These are phyloP conservation scores for Zaprionus capensis DNA, from an alignment of 1,140 invertebrate genomes.

Conservation along the genomic window DNA sequence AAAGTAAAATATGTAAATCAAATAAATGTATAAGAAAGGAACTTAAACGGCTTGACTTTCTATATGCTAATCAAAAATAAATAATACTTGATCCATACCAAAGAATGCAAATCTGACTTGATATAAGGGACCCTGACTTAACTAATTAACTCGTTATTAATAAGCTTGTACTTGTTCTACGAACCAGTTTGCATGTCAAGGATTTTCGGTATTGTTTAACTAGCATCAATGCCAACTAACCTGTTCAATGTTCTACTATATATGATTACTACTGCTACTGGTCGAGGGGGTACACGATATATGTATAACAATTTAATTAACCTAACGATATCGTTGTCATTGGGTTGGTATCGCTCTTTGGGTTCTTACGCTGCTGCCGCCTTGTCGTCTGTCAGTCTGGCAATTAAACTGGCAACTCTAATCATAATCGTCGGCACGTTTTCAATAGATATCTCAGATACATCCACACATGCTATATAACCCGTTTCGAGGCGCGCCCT, in stretches of 20 bases:
- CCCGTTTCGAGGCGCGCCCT: constrained; percentile 52
- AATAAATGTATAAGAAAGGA: too few species aligned
- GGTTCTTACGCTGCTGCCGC: constrained; percentile 52
- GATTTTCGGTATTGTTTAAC: constrained; percentile 35
- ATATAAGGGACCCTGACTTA: constrained; percentile 1
- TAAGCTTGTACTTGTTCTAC: constrained; percentile 12
- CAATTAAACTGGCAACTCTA: constrained; percentile 53
- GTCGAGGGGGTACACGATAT: constrained; percentile 4
- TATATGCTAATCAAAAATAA: background rate
- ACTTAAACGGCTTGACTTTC: background rate
- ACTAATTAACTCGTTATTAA: background rate
- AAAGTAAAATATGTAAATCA: background rate
- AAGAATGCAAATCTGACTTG: background rate
- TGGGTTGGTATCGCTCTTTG: constrained; percentile 2
- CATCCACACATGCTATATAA: constrained; percentile 34
- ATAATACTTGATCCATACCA: background rate
- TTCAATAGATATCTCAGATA: constrained; percentile 57
- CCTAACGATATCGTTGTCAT: constrained; percentile 22
- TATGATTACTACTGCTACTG: background rate
- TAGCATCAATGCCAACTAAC: constrained; percentile 35
- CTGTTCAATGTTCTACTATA: constrained; percentile 19
- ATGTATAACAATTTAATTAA: constrained; percentile 43
- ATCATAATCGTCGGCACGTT: constrained; percentile 65
- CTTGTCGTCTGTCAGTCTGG: constrained; percentile 38
- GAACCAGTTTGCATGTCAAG: constrained; percentile 41